A percentile compares a stretch with the other conserved stretches of the same genome.
These are phyloP conservation scores for Micronisus gabar DNA, from an alignment of 2,113 vertebrate genomes.

Conservation along the genomic window DNA sequence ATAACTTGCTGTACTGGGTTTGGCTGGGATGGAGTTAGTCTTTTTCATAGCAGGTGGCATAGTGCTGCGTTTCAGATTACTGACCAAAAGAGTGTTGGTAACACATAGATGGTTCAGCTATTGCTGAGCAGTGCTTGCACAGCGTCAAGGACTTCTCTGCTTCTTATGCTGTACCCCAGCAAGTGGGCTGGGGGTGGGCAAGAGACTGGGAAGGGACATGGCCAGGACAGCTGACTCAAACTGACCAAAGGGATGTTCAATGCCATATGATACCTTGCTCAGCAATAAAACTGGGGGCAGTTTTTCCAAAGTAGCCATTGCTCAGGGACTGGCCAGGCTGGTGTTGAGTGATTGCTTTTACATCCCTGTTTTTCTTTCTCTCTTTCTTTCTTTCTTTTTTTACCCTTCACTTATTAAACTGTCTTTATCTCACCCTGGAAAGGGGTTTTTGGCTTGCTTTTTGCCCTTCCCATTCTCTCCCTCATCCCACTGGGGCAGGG, in stretches of 20 bases:
- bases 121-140: neutral
- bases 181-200: no score
- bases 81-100: neutral
- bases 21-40: neutral
- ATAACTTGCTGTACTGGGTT: neutral
- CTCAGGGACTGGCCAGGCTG: neutral
- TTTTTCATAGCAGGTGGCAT: neutral
- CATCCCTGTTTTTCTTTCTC: neutral
- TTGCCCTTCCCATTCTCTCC: neutral
- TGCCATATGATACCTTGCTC: neutral
- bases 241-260: neutral
- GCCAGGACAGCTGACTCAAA: neutral
- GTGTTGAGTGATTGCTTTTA: neutral
- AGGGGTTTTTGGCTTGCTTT: no score
- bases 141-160: neutral
- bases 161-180: neutral
- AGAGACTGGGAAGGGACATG: neutral
- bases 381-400: no score
- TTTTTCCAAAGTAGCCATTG: neutral
- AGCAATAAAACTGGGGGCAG: neutral
- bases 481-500: neutral
- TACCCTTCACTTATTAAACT: neutral
- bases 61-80: neutral
- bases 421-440: neutral
- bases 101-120: no score